These are phyloP conservation scores for Leuctra nigra DNA, from an alignment of 2,888 invertebrate species.

Conservation along the genomic window DNA sequence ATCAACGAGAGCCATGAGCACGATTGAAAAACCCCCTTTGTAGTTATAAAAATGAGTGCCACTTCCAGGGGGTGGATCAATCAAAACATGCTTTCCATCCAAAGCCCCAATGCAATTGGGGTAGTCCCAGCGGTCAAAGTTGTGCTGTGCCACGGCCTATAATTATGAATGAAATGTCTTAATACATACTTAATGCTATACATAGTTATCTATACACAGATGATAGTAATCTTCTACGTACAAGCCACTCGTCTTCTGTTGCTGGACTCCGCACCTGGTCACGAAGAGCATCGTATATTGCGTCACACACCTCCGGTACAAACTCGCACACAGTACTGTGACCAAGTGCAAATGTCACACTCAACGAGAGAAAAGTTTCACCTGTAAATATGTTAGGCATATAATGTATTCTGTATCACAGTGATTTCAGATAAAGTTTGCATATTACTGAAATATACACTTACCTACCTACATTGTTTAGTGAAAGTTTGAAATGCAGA, in stretches of 20 bases:
- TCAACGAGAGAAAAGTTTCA: background rate
- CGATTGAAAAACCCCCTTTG: conserved; percentile 31
- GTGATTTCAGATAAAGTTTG: too few relatives aligned
- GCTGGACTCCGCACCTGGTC: background rate
- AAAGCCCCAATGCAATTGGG: conserved; percentile 33
- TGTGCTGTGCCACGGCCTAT: background rate
- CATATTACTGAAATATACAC: too few relatives aligned
- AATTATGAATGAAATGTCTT: too few relatives aligned
- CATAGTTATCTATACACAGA: too few relatives aligned
- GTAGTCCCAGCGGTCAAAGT: conserved; percentile 27
- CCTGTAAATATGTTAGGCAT: too few relatives aligned
- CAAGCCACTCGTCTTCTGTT: conserved; percentile 1
- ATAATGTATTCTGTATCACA: too few relatives aligned
- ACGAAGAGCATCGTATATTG: background rate
- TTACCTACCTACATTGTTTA: too few relatives aligned
- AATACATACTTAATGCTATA: too few relatives aligned
- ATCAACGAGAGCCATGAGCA: conserved; percentile 31
- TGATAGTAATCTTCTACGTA: too few relatives aligned
- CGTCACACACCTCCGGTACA: background rate
- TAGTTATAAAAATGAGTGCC: conserved; percentile 32
- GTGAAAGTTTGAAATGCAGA: too few relatives aligned
- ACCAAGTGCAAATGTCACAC: background rate
- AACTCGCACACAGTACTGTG: conserved; percentile 5
- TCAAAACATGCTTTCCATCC: conserved; percentile 33
- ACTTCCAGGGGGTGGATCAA: conserved; percentile 29